Conservation (phyloP, 2,888 invertebrate genomes). For the Anoplius nigerrimus region DNA sequence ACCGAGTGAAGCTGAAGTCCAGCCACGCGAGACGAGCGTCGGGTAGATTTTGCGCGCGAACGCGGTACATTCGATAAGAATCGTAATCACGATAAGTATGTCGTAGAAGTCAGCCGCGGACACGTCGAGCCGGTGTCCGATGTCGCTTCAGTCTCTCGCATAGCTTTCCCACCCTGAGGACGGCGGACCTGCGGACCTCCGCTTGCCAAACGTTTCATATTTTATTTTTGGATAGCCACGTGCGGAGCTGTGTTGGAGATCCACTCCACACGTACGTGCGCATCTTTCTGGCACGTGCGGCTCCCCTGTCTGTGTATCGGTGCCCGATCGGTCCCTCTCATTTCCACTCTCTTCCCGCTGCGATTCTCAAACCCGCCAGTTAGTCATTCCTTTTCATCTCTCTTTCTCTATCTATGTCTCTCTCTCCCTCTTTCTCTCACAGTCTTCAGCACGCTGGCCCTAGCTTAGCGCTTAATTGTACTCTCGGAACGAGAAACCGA, state of each 20-base stretch:
- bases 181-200: constrained; percentile 34
- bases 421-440: neutral
- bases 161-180: constrained; percentile 42
- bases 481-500: no score
- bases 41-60: neutral
- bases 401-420: neutral
- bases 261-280: constrained; percentile 33
- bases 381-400: neutral
- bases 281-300: constrained; percentile 50
- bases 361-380: neutral
- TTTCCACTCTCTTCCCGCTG: neutral
- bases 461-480: no score
- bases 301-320: constrained; percentile 33
- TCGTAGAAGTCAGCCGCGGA: constrained; percentile 28
- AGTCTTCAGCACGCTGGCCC: neutral
- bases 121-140: constrained; percentile 40
- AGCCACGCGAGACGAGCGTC: neutral
- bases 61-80: neutral
- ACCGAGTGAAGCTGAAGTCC: neutral
- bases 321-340: neutral
- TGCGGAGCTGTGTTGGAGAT: constrained; percentile 65
- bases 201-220: constrained; percentile 67
- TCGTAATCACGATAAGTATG: constrained; percentile 21
- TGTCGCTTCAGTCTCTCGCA: constrained; percentile 40
- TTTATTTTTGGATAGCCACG: constrained; percentile 71